phyloP scores from a whole-genome alignment of 2,113 vertebrate species.

The Gobius niger region DNA sequence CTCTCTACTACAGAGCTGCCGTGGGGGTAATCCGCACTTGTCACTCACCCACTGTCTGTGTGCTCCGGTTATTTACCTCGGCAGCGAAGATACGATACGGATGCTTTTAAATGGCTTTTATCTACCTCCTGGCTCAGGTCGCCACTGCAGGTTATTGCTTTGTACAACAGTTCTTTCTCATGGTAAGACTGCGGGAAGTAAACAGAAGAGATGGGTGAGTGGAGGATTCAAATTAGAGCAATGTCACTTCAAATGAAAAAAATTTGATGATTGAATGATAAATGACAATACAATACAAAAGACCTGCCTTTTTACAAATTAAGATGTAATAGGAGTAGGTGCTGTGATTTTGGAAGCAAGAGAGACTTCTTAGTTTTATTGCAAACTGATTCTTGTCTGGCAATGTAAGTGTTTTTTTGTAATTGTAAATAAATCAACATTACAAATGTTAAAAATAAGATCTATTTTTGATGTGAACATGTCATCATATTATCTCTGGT shows the following conservation, averaged over 20 bases:
- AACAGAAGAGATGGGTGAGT: slow-evolving; percentile 4
- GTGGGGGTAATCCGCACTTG: slow-evolving; percentile 43
- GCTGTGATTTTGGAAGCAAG: too few relatives aligned
- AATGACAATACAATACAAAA: too few relatives aligned
- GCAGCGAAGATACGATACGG: slow-evolving; percentile 20
- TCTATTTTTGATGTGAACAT: too few relatives aligned
- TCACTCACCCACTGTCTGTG: slow-evolving; percentile 33
- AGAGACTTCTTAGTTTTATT: too few relatives aligned
- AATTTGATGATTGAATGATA: too few relatives aligned
- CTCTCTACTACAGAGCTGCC: slow-evolving; percentile 43
- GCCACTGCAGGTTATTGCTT: slow-evolving; percentile 17
- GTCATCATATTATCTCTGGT: too few relatives aligned
- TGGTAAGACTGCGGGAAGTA: slow-evolving; percentile 3
- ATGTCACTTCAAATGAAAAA: neutral
- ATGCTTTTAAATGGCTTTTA: slow-evolving; percentile 32
- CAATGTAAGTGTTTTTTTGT: too few relatives aligned
- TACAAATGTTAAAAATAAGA: too few relatives aligned
- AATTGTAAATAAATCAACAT: too few relatives aligned
- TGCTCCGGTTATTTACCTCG: slow-evolving; percentile 20
- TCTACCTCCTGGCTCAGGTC: slow-evolving; percentile 23
- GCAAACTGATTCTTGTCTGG: too few relatives aligned
- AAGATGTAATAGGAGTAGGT: too few relatives aligned
- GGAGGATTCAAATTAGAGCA: neutral
- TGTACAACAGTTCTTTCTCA: slow-evolving; percentile 22
- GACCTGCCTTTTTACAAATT: too few relatives aligned